Evolutionary conservation across 2,888 invertebrate species (phyloP).

Genomic region (Leptinotarsa haldemani): DNA sequence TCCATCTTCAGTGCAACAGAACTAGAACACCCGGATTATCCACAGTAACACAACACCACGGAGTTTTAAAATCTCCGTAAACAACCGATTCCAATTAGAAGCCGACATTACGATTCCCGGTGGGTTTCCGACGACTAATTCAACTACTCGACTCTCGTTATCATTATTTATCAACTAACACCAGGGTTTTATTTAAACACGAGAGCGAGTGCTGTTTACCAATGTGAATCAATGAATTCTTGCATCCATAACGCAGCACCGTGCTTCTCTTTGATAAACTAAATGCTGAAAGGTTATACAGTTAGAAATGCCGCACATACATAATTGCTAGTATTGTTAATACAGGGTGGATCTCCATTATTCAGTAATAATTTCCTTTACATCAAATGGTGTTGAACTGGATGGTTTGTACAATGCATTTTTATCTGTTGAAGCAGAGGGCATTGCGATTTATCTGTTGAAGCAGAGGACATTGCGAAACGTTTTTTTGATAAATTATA

Average conservation of each 20-base stretch:
- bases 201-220: conserved; percentile 42
- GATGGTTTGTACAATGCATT: no score
- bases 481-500: no score
- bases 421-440: no score
- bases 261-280: conserved; percentile 27
- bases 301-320: conserved; percentile 17
- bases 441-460: no score
- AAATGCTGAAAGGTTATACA: conserved; percentile 26
- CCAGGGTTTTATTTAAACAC: conserved; percentile 40
- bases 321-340: conserved; percentile 10
- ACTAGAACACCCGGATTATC: not conserved
- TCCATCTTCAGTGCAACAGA: not conserved
- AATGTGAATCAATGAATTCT: conserved; percentile 39
- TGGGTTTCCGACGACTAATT: not conserved
- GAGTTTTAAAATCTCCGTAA: not conserved
- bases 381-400: no score
- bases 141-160: conserved; percentile 12
- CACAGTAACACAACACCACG: conserved; percentile 3
- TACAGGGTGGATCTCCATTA: conserved; percentile 5
- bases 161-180: conserved; percentile 48
- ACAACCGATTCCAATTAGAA: not conserved
- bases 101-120: not conserved
- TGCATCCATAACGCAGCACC: conserved; percentile 22
- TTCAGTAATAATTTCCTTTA: no score
- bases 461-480: no score